Percentiles rank a stretch among this genome's conserved stretches.
Evolutionary conservation across 2,797 vertebrate species (phyloP).

Genomic region (Toxotes lorentzi): DNA sequence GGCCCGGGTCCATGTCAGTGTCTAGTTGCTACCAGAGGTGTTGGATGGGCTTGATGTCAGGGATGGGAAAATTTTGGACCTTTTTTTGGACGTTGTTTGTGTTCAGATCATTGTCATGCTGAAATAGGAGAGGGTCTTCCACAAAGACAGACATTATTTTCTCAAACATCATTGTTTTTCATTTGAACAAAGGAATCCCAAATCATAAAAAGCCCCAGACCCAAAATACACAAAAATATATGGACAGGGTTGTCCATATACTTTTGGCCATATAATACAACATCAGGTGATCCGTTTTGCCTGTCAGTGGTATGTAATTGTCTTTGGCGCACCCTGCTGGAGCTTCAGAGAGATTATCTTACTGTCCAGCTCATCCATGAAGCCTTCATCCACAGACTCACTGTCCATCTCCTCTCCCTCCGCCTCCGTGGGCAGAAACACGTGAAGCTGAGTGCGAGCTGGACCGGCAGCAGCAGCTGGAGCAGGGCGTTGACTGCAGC

Average conservation of each 20-base stretch:
- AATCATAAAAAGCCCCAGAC: background rate
- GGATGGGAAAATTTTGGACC: too few species aligned
- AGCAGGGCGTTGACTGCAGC: slow-evolving; percentile 25
- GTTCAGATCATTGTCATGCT: background rate
- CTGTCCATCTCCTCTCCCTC: slow-evolving; percentile 73
- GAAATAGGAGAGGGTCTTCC: background rate
- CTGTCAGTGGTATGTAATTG: background rate
- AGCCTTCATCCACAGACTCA: slow-evolving; percentile 82
- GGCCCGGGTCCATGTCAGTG: background rate
- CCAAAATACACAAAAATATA: background rate
- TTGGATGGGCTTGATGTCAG: background rate
- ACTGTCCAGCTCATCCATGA: slow-evolving; percentile 85
- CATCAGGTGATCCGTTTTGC: background rate
- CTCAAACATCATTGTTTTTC: background rate
- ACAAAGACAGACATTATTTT: too few species aligned
- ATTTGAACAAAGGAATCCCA: background rate
- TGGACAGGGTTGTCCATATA: background rate
- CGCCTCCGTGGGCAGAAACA: slow-evolving; percentile 83
- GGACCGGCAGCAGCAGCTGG: slow-evolving; percentile 23
- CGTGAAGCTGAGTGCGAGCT: slow-evolving; percentile 81
- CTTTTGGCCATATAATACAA: background rate
- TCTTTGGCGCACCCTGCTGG: slow-evolving; percentile 60
- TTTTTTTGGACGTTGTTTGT: too few species aligned
- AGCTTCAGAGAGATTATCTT: slow-evolving; percentile 72
- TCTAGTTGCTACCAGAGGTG: too few species aligned